These are phyloP conservation scores for Tetramorium alpestre DNA, from an alignment of 1,140 invertebrate species.

Conservation along the genomic window DNA sequence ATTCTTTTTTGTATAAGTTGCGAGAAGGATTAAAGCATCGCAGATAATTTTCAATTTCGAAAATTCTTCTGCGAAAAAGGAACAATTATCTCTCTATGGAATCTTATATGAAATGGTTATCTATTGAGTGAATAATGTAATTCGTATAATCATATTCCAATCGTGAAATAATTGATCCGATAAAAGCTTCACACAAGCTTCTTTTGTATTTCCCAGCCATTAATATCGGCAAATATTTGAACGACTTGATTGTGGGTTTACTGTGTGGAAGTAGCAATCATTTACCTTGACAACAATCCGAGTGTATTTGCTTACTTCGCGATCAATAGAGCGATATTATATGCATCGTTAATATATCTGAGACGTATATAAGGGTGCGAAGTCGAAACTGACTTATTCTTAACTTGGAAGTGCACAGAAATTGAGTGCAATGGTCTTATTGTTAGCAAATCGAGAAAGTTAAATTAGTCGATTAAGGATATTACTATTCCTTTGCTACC, in stretches of 20 bases:
- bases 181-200: not conserved
- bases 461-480: not conserved
- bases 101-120: not conserved
- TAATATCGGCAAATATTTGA: conserved; percentile 47
- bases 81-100: not conserved
- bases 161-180: not conserved
- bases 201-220: not conserved
- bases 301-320: conserved; percentile 27
- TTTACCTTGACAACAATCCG: conserved; percentile 26
- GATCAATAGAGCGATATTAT: conserved; percentile 4
- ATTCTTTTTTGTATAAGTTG: not conserved
- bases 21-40: not conserved
- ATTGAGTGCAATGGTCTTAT: not conserved
- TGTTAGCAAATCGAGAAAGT: not conserved
- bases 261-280: conserved; percentile 13
- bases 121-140: not conserved
- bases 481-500: not conserved
- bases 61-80: not conserved
- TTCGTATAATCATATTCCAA: conserved; percentile 8
- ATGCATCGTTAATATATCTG: not conserved
- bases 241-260: conserved; percentile 30
- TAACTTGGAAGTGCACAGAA: not conserved
- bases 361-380: not conserved
- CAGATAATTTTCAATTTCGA: not conserved
- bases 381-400: not conserved